Evolutionary conservation across 2,113 vertebrate genomes (phyloP).

Genomic region (Salvelinus namaycush): DNA sequence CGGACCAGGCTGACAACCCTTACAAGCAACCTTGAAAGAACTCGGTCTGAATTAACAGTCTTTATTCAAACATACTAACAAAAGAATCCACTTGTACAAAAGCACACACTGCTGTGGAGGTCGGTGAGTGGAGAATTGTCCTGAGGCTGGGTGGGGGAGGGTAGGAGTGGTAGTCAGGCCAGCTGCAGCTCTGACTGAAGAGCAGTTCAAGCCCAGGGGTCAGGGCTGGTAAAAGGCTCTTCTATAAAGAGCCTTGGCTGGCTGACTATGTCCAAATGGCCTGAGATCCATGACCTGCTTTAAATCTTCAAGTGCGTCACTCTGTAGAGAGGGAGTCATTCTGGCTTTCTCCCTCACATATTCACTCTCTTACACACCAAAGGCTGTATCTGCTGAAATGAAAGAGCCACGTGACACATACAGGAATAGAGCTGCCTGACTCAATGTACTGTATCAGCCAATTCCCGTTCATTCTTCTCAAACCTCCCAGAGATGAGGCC

Average conservation of each 20-base stretch:
- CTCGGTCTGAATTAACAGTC: not conserved
- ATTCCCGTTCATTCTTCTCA: too few species aligned
- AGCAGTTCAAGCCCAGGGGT: constrained; percentile 19
- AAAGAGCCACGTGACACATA: too few species aligned
- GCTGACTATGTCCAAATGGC: constrained; percentile 26
- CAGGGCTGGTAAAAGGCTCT: constrained; percentile 10
- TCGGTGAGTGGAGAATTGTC: constrained; percentile 18
- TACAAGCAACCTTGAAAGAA: constrained; percentile 14
- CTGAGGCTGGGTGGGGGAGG: constrained; percentile 13
- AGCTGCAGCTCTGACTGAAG: constrained; percentile 19
- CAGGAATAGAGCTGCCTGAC: too few species aligned
- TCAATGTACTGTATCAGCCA: too few species aligned
- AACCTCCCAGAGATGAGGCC: too few species aligned
- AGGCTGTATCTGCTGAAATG: too few species aligned
- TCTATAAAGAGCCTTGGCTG: constrained; percentile 31
- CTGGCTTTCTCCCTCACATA: too few species aligned
- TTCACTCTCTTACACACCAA: too few species aligned
- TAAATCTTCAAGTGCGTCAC: constrained; percentile 4
- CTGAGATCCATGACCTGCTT: constrained; percentile 15
- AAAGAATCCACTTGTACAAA: constrained; percentile 16
- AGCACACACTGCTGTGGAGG: not conserved
- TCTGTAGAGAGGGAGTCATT: constrained; percentile 6
- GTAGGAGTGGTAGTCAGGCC: not conserved
- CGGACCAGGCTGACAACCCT: not conserved
- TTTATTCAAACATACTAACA: constrained; percentile 15